phyloP scores from a whole-genome alignment of 2,113 vertebrate genomes.

The Laticauda colubrina region DNA sequence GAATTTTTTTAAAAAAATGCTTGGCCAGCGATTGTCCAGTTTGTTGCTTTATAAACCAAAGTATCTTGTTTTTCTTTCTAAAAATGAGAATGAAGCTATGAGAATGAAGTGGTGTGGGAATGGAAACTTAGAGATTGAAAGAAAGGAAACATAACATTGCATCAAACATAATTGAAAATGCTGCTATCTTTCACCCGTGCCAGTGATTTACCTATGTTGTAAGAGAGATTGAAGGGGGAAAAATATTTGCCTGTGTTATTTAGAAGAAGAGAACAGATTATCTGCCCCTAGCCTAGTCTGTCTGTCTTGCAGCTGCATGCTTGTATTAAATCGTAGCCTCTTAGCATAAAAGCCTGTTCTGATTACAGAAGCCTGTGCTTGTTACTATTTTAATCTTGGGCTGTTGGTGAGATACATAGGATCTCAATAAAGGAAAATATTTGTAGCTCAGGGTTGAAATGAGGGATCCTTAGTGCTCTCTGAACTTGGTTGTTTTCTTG shows the following conservation, averaged over 20 bases:
- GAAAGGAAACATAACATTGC: neutral
- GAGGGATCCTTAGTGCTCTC: neutral
- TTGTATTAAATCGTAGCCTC: neutral
- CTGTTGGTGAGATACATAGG: neutral
- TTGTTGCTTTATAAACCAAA: neutral
- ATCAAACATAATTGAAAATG: neutral
- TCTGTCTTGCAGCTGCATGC: neutral
- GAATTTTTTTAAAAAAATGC: neutral
- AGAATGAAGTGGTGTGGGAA: neutral
- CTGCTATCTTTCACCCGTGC: neutral
- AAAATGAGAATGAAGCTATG: neutral
- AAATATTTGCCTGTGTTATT: neutral
- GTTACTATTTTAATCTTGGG: neutral
- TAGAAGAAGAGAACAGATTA: neutral
- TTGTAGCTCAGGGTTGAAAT: neutral
- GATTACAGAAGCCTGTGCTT: neutral
- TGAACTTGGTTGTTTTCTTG: neutral
- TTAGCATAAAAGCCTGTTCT: neutral
- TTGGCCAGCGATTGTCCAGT: neutral
- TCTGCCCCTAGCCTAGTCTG: too few species aligned
- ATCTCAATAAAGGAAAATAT: neutral
- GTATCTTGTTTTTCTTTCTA: neutral
- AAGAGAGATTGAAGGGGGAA: neutral
- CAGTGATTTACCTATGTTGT: neutral
- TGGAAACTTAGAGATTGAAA: neutral